These are phyloP conservation scores for Coracias cyanogaster DNA, from an alignment of 2,797 vertebrate genomes.

Conservation along the genomic window DNA sequence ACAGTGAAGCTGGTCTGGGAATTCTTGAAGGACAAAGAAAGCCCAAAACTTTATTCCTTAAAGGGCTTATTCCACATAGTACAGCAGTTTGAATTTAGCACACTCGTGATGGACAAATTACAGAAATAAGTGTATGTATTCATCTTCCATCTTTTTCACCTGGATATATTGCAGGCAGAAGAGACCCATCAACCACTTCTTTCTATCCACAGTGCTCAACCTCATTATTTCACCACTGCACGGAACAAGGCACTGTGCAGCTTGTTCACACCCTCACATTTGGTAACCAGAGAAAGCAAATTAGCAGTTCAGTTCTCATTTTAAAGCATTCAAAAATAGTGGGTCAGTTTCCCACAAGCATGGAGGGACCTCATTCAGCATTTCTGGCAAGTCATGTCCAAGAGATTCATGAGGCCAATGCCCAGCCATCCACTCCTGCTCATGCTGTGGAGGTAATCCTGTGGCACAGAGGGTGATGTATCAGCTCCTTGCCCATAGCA, in stretches of 20 bases:
- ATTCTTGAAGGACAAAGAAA: background rate
- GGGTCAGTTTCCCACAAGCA: no score
- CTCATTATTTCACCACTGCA: background rate
- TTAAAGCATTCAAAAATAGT: no score
- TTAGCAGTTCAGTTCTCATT: background rate
- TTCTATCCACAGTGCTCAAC: background rate
- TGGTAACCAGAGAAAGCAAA: background rate
- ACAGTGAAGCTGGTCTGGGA: background rate
- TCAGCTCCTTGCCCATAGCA: background rate
- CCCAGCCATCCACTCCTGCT: background rate
- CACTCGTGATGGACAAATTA: background rate
- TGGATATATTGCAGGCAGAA: background rate
- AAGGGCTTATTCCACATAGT: background rate
- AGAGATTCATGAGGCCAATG: accelerated
- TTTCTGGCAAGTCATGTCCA: accelerated
- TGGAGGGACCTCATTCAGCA: background rate
- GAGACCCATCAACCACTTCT: background rate
- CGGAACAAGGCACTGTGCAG: background rate
- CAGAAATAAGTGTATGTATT: background rate
- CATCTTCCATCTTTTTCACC: background rate
- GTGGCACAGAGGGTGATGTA: accelerated
- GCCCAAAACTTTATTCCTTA: background rate
- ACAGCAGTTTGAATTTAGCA: background rate
- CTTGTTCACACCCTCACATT: background rate
- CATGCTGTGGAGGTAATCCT: background rate